Base-by-base conservation (phyloP, 2,888 invertebrate species). In the Pseudococcus longispinus region DNA sequence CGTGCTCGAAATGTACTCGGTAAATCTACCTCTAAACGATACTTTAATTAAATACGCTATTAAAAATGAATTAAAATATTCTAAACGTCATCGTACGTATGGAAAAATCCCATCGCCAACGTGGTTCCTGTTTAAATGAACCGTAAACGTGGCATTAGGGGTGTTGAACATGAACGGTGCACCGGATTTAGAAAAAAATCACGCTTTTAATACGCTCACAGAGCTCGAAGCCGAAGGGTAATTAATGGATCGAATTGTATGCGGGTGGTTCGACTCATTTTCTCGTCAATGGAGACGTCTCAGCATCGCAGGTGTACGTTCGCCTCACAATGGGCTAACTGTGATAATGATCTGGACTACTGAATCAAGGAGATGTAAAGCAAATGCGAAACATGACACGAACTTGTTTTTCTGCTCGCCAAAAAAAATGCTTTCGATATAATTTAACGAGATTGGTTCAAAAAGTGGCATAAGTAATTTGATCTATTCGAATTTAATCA, bases 1-100 rank as follows among this genome's bases (percentile, higher is more conserved):
- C n/a, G 20, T 8, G 15, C 32, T 70, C 29, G 70, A 65, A 26
- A 65, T 26, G 26, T 13, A 26, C 65, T 8, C 60, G 60, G 29
- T 70, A 70, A 70, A 70, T 29, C 70, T 70, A 70, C 15, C 29
- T 70, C 29, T 70, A 42, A 42, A 80, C 37, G 77, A 80, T 42
- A 42, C 77, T 42, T 42, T 42, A 42, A 80, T 80, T 80, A 80
- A 80, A 80, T 42, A 32, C 77, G 77, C 42, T 42, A 80, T 80
- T 80, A 80, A 80, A 80, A 80, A 80, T 80, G 77, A 80, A 80
- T 80, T 80, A 80, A 80, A 80, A 37, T 26, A 42, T 80, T 70
- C 29, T 29, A 18, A 29, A 70, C 70, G 70, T 70, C 70, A 70
- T 70, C 11, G 29, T 26, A 26, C 26, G 23, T 51, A 51, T 65